Percentiles rank a stretch among this genome's conserved stretches.
phyloP scores from a whole-genome alignment of 2,113 vertebrate species.

The Ameiurus melas region DNA sequence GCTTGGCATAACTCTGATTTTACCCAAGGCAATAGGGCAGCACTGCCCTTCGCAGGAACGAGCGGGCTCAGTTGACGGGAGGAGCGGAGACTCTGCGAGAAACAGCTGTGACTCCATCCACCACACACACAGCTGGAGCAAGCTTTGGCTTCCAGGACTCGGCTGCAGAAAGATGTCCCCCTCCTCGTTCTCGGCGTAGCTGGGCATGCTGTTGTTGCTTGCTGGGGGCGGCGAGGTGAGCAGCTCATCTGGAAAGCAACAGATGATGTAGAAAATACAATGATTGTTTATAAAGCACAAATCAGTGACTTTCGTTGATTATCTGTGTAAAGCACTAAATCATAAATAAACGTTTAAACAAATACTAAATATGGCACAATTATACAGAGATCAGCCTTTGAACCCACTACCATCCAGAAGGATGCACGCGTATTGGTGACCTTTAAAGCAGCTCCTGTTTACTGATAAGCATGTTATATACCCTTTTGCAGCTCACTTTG shows the following conservation, averaged over 20 bases:
- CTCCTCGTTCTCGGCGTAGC: conserved; percentile 81
- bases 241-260: conserved; percentile 75
- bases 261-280: background rate
- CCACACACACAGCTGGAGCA: conserved; percentile 87
- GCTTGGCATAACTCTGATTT: conserved; percentile 35
- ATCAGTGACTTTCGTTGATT: conserved; percentile 12
- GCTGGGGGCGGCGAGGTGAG: conserved; percentile 73
- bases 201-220: conserved; percentile 83
- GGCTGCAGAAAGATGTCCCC: conserved; percentile 88
- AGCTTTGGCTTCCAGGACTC: conserved; percentile 92
- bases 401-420: background rate
- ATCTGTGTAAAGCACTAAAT: conserved; percentile 20
- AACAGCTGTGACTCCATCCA: conserved; percentile 82
- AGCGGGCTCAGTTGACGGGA: conserved; percentile 79
- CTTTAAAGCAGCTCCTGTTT: conserved; percentile 11
- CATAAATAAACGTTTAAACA: conserved; percentile 10
- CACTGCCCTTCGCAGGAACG: conserved; percentile 88
- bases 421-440: background rate
- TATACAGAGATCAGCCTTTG: background rate
- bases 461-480: background rate
- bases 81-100: conserved; percentile 86
- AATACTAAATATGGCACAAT: conserved; percentile 11
- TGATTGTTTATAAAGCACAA: conserved; percentile 10
- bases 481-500: background rate
- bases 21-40: conserved; percentile 91